phyloP scores from a whole-genome alignment of 2,797 vertebrate genomes.

The Dermochelys coriacea region DNA sequence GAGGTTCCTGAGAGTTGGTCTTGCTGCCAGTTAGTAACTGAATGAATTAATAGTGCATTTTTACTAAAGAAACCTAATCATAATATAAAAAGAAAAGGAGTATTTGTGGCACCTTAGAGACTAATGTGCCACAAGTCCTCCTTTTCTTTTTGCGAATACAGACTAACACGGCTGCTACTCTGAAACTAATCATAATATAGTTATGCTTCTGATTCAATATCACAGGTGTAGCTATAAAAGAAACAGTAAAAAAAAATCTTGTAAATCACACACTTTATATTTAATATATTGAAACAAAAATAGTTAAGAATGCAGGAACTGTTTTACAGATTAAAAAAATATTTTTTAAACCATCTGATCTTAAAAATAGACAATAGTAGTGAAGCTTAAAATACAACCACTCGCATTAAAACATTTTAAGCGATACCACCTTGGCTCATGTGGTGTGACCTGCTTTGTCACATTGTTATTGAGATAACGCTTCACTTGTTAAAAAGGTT shows the following conservation, averaged over 20 bases:
- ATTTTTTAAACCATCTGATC: conserved; percentile 74
- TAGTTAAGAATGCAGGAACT: conserved; percentile 72
- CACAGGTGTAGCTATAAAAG: conserved; percentile 19
- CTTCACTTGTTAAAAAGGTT: conserved; percentile 73
- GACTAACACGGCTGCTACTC: too few species aligned
- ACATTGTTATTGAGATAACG: conserved; percentile 83
- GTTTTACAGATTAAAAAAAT: conserved; percentile 76
- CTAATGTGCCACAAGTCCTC: too few species aligned
- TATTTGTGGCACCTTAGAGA: too few species aligned
- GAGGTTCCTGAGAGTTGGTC: conserved; percentile 9
- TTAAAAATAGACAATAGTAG: conserved; percentile 77
- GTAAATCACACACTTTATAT: conserved; percentile 70
- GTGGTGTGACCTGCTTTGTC: background rate
- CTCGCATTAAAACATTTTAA: conserved; percentile 39
- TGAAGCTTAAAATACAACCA: conserved; percentile 67
- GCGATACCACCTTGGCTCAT: background rate
- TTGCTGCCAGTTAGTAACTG: background rate
- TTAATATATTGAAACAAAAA: conserved; percentile 75
- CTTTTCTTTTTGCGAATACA: too few species aligned
- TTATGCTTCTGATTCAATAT: background rate
- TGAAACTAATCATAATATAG: too few species aligned
- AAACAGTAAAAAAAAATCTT: conserved; percentile 31
- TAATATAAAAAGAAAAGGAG: too few species aligned
- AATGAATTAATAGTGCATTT: background rate
- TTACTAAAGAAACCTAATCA: background rate